Evolutionary conservation across 2,113 vertebrate genomes (phyloP).

Genomic region (Scartelaos histophorus): DNA sequence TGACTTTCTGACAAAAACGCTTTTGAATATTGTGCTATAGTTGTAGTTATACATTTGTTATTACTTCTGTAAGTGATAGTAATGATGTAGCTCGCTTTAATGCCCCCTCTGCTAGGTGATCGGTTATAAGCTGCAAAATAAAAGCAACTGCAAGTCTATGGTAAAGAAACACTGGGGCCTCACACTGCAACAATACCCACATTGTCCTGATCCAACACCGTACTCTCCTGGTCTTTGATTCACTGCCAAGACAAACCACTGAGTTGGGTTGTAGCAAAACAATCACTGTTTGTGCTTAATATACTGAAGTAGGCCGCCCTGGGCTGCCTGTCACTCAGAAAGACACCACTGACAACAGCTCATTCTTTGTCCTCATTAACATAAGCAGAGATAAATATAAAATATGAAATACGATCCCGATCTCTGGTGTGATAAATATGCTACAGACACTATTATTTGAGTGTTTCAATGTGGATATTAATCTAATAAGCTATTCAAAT

Average conservation of each 20-base stretch:
- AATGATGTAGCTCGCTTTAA: conserved; percentile 20
- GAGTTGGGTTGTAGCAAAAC: conserved; percentile 85
- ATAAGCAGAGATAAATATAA: conserved; percentile 35
- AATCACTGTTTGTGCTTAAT: conserved; percentile 87
- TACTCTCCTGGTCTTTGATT: conserved; percentile 83
- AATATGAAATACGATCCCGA: conserved; percentile 10
- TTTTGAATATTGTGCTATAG: neutral
- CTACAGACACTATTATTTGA: too few species aligned
- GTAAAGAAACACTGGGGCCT: conserved; percentile 54
- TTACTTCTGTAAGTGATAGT: conserved; percentile 45
- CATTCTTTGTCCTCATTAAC: conserved; percentile 70
- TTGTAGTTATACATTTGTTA: conserved; percentile 18
- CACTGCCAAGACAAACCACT: conserved; percentile 86
- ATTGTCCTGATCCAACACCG: conserved; percentile 84
- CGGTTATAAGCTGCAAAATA: conserved; percentile 68
- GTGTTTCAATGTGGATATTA: conserved; percentile 17
- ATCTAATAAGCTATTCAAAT: conserved; percentile 39
- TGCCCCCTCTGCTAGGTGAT: conserved; percentile 70
- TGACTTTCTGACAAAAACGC: neutral
- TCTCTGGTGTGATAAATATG: neutral
- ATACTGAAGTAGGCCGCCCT: conserved; percentile 81
- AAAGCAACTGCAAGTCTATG: conserved; percentile 27
- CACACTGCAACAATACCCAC: conserved; percentile 80
- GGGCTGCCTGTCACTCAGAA: conserved; percentile 83
- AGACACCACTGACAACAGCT: conserved; percentile 50